Evolutionary conservation across 2,113 vertebrate species (phyloP).

Genomic region (Anarhynchus alexandrinus): DNA sequence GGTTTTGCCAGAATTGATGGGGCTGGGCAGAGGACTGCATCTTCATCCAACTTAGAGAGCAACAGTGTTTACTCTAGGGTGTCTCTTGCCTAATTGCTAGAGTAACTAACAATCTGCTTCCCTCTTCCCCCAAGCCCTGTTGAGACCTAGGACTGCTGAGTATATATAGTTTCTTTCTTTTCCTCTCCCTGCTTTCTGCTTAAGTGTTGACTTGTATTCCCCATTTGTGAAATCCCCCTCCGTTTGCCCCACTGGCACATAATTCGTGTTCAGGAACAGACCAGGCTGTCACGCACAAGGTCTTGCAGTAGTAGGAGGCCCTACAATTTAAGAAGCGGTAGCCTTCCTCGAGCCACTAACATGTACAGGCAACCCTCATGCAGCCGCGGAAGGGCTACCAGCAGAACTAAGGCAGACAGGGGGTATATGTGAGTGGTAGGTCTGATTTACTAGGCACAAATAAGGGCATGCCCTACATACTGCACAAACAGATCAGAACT

Average conservation of each 20-base stretch:
- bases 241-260: not conserved
- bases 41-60: not conserved
- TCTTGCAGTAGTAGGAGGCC: not conserved
- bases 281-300: not conserved
- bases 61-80: not conserved
- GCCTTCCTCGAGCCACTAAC: not conserved
- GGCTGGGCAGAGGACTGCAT: not conserved
- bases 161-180: not conserved
- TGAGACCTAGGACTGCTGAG: not conserved
- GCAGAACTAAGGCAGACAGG: not conserved
- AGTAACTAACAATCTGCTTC: not conserved
- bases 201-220: not conserved
- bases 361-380: not conserved
- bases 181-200: not conserved
- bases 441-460: not conserved
- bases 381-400: not conserved
- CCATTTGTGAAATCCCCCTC: not conserved
- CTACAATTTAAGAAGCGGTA: not conserved
- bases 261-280: not conserved
- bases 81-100: not conserved
- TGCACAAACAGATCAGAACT: not conserved
- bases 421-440: not conserved
- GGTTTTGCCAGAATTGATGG: not conserved
- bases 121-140: not conserved
- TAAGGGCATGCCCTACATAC: not conserved